Percentiles rank a stretch among this genome's conserved stretches.
These are phyloP conservation scores for Psittacus erithacus DNA, from an alignment of 2,113 vertebrate species.

Conservation along the genomic window DNA sequence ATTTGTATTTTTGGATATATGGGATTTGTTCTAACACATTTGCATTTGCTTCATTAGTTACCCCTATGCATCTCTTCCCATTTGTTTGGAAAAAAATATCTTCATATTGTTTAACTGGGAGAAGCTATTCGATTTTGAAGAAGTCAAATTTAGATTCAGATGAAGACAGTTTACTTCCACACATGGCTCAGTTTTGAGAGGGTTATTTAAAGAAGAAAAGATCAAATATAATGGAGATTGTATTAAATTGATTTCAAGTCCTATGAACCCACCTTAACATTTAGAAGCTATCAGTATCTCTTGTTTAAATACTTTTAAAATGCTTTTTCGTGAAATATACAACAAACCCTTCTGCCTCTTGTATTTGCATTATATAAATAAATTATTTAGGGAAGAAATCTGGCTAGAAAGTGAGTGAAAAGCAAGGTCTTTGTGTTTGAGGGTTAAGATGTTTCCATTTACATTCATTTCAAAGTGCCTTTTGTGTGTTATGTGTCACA, in stretches of 20 bases:
- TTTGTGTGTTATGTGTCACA: fast-evolving
- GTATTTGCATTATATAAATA: background rate
- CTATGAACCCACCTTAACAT: background rate
- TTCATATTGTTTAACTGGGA: background rate
- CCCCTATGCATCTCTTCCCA: background rate
- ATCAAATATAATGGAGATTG: background rate
- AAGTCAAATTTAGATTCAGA: background rate
- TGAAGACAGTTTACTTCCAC: background rate
- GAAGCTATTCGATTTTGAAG: background rate
- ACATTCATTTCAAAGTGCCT: fast-evolving
- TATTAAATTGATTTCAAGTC: background rate
- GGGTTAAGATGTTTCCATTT: background rate
- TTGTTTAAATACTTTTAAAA: background rate
- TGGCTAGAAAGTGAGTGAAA: background rate
- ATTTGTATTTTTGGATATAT: background rate
- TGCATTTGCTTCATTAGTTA: background rate
- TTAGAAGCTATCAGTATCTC: background rate
- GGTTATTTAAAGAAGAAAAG: background rate
- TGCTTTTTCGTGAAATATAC: background rate
- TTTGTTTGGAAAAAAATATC: background rate
- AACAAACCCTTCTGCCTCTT: background rate
- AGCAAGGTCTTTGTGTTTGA: background rate
- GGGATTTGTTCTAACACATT: background rate
- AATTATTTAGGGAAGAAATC: background rate
- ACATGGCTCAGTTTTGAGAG: background rate